Percentiles rank a stretch among this genome's conserved stretches.
Evolutionary conservation across 2,888 invertebrate genomes (phyloP).

Genomic region (Hololepta plana): DNA sequence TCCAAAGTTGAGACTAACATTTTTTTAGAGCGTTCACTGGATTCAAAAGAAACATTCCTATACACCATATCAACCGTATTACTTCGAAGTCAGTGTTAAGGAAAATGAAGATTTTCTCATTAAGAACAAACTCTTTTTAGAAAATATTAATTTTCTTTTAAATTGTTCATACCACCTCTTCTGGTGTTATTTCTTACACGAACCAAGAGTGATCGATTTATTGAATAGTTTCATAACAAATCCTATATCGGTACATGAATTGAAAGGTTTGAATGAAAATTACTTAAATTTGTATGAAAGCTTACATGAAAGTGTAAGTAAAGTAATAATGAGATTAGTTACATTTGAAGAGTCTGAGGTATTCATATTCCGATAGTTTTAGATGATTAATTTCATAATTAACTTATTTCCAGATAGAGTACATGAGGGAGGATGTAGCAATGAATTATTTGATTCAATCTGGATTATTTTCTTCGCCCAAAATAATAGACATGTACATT

Average conservation of each 20-base stretch:
- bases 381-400: background rate
- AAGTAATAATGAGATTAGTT: slow-evolving; percentile 3
- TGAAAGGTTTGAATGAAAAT: slow-evolving; percentile 23
- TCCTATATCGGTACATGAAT: slow-evolving; percentile 23
- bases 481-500: slow-evolving; percentile 17
- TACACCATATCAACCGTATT: slow-evolving; percentile 18
- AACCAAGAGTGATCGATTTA: slow-evolving; percentile 15
- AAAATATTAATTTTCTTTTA: slow-evolving; percentile 19
- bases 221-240: slow-evolving; percentile 21
- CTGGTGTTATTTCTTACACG: slow-evolving; percentile 23
- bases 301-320: slow-evolving; percentile 30
- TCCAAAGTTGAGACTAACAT: slow-evolving; percentile 1
- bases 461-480: slow-evolving; percentile 19
- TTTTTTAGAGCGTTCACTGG: slow-evolving; percentile 13
- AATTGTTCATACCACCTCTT: slow-evolving; percentile 24
- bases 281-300: slow-evolving; percentile 34
- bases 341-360: slow-evolving; percentile 1
- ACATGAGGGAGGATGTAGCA: slow-evolving; percentile 15
- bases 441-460: no score
- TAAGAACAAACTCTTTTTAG: slow-evolving; percentile 17
- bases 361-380: slow-evolving; percentile 1
- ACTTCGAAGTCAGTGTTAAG: slow-evolving; percentile 14
- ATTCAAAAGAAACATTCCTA: slow-evolving; percentile 16
- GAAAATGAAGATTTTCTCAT: slow-evolving; percentile 17
- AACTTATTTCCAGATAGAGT: background rate